Base-by-base conservation (phyloP, 2,888 invertebrate species). In the Microchrysa polita region DNA sequence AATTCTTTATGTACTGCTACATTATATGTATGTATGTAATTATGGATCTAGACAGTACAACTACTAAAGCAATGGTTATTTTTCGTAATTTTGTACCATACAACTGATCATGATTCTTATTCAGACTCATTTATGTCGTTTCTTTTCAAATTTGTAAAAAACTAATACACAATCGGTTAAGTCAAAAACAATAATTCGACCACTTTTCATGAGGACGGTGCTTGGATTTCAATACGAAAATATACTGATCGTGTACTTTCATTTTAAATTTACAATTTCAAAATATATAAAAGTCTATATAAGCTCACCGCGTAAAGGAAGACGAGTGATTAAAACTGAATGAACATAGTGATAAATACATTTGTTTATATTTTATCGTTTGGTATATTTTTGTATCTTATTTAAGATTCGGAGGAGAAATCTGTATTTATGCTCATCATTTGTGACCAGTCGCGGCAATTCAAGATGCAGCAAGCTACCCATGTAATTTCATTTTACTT, bases 31-130 rank as follows among this genome's bases (percentile, higher is more conserved):
- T 34, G n/a, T n/a, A n/a, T n/a, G n/a, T n/a, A n/a, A n/a, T n/a
- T n/a, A n/a, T 34, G 27, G 2, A 34, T 34, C 7, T n/a, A 48
- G 48, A 20, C 18, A 27, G 27, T 60, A 60, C 27, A 2, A 2
- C 60, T 60, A 61, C 61, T 61, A 65, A 65, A 65, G 65, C 65
- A 65, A 65, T 18, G 18, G 22, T 14, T 48, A 22, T 12, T 65
- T 48, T 5, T 65, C 22, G 12, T 22, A 65, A 65, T 65, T 65
- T 65, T 65, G 65, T 65, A 65, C 65, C 65, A 65, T 65, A 44
- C 23, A 27, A 48, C 48, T 48, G 48, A 48, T 48, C 22, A 18
- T 57, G n/a, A 57, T 57, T 12, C 18, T 18, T 20, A 57, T 18
- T 57, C 22, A 20, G 10, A 20, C 14, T 20, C 18, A 16, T 57